Evolutionary conservation across 2,797 vertebrate genomes (phyloP).

Genomic region (Botia kubotai): DNA sequence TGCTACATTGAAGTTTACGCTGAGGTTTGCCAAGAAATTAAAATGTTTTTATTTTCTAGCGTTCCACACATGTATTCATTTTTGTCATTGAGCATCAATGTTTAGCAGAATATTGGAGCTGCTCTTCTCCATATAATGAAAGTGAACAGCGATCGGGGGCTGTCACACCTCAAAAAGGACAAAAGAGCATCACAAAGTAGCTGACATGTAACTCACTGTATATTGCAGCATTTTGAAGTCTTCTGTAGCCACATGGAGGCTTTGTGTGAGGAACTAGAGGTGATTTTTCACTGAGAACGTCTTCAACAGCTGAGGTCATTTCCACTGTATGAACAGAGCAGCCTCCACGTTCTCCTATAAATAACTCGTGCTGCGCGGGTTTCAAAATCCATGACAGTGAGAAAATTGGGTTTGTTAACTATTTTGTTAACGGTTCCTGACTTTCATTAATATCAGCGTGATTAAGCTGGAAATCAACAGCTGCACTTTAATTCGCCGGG

Average conservation of each 20-base stretch:
- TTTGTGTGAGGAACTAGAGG: too few relatives aligned
- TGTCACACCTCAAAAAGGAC: not conserved
- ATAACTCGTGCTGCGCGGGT: too few relatives aligned
- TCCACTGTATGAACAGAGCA: too few relatives aligned
- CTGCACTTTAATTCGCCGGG: constrained; percentile 45
- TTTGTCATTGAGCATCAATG: not conserved
- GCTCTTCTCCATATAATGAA: not conserved
- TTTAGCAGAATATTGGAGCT: not conserved
- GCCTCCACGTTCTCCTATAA: too few relatives aligned
- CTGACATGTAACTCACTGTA: too few relatives aligned
- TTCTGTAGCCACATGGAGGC: too few relatives aligned
- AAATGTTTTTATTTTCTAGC: not conserved
- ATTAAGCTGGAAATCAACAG: constrained; percentile 58
- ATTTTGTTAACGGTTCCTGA: constrained; percentile 12
- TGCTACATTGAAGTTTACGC: too few relatives aligned
- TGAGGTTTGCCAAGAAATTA: too few relatives aligned
- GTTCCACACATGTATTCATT: not conserved
- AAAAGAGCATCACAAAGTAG: not conserved
- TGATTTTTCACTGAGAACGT: too few relatives aligned
- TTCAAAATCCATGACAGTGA: too few relatives aligned
- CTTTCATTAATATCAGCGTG: constrained; percentile 19
- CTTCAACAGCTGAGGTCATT: too few relatives aligned
- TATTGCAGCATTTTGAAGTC: too few relatives aligned
- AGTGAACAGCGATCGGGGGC: not conserved
- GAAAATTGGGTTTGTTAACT: not conserved